A percentile compares a stretch with the other conserved stretches of the same genome.
Evolutionary conservation across 2,797 vertebrate genomes (phyloP).

Genomic region (Notamacropus eugenii): DNA sequence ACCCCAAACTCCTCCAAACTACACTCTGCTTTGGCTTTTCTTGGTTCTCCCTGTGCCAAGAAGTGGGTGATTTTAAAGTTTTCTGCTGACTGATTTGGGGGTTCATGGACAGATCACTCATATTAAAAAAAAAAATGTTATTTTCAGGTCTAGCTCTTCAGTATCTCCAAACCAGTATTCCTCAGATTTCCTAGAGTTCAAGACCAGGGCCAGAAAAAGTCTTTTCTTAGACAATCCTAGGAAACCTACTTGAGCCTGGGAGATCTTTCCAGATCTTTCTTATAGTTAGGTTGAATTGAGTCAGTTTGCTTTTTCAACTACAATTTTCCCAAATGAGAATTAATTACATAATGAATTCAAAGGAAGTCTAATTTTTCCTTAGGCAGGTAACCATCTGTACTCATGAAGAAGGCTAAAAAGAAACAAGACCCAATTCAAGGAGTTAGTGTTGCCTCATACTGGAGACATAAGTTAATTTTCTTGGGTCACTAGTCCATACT

Average conservation of each 20-base stretch:
- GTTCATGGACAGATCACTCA: background rate
- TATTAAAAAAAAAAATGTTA: background rate
- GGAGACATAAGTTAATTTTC: background rate
- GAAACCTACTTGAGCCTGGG: background rate
- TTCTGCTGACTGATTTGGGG: too few species aligned
- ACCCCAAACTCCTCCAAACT: background rate
- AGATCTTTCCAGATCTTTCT: background rate
- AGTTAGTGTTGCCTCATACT: background rate
- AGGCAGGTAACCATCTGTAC: constrained; percentile 33
- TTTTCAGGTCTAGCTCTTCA: background rate
- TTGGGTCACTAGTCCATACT: background rate
- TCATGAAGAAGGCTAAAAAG: background rate
- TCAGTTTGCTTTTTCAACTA: constrained; percentile 57
- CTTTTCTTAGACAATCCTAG: background rate
- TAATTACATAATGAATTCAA: constrained; percentile 61
- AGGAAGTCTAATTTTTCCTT: constrained; percentile 74
- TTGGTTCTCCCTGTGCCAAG: background rate
- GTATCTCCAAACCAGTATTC: background rate
- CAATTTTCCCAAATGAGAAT: constrained; percentile 66
- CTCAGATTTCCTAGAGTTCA: background rate
- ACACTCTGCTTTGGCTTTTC: background rate
- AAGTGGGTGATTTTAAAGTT: background rate
- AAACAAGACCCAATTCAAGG: background rate
- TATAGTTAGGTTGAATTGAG: constrained; percentile 53
- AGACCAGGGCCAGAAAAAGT: background rate